Evolutionary conservation across 2,797 vertebrate genomes (phyloP), one percentile per base, ranked within the genome.

Genomic region (Schizothorax lantsangensis): DNA sequence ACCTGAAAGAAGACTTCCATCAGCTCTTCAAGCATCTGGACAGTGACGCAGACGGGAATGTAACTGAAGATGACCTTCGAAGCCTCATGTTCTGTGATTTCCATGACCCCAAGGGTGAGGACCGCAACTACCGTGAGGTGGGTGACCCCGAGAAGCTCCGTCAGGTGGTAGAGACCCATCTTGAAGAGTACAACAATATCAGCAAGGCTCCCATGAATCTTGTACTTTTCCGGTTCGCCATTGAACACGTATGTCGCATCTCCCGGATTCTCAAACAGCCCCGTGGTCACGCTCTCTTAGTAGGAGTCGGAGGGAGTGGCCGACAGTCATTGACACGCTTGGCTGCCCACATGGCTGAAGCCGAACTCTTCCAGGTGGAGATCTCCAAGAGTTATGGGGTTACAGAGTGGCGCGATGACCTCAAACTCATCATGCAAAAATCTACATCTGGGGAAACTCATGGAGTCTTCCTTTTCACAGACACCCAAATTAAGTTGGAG

Each of bases 1-100:
- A 95, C 59, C 93, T 99, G 91, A 66, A 92, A 45, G 96, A 97
- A 92, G 85, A 95, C 88, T 95, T 95, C 80, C 92, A 95, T 88
- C 92, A 95, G 73, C 96, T 98, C 38, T 97, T 98, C 88, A 89
- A 92, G 45, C 92, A 92, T 83, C 89, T 98, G 91, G 94, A 97
- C 91, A 95, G 95, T 85, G 94, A 97, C 88, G 11, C 23, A 0
- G 96, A 98, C 23, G 96, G 97, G 11, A 52, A 54, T 1, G 97
- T 98, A 21, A 96, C 94, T 1, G 97, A 98, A 89, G 97, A 98
- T 64, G 97, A 98, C 88, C 93, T 99, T 19, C 95, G 95, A 79
- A 98, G 97, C 88, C 94, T 99, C 81, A 97, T 99, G 96, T 99
- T 98, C 89, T 98, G 97, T 83, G 96, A 98, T 91, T 98, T 99